Evolutionary conservation across 2,113 vertebrate genomes (phyloP), one percentile per base, ranked within the genome.

Genomic region (Lanius collurio): DNA sequence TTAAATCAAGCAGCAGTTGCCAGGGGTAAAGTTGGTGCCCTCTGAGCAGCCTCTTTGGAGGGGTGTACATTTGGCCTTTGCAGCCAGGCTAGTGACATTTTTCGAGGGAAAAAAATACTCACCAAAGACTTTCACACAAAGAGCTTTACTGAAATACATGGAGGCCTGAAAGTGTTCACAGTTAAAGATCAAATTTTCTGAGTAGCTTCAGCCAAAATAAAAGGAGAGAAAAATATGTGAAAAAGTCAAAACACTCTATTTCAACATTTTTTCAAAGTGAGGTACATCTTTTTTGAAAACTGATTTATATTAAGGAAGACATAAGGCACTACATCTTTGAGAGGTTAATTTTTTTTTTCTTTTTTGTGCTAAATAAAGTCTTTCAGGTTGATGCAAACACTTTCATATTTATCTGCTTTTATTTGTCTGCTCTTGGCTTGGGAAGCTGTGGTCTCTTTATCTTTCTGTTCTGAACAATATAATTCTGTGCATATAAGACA

Each of bases 261-360:
- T 84, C 77, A 78, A 37, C 77, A 68, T 93, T 78, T 94, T 87
- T 84, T 82, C 35, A 87, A 87, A 75, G 55, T 82, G 64, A 96
- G 50, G 47, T 33, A 35, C 6, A 26, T 81, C 39, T 62, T 52
- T 56, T 90, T 85, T 67, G 70, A 85, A 93, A 85, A 65, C 14
- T 52, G 39, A 27, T 60, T 91, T 92, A 13, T 31, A 30, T 70
- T 79, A 73, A 73, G 28, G 62, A 89, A 73, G 63, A 73, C 20
- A n/a, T 12, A 75, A 64, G 44, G 15, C 84, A 76, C 22, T 73
- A 64, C 28, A 24, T 93, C 24, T 64, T 84, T 71, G 14, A 41
- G 47, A 67, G 24, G 5, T 41, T 2, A 17, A 7, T n/a, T 4
- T 46, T 46, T 23, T 15, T 53, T 2, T 42, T 70, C n/a, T 27